Evolutionary conservation across 2,797 vertebrate species (phyloP).

Genomic region (Falco rusticolus): DNA sequence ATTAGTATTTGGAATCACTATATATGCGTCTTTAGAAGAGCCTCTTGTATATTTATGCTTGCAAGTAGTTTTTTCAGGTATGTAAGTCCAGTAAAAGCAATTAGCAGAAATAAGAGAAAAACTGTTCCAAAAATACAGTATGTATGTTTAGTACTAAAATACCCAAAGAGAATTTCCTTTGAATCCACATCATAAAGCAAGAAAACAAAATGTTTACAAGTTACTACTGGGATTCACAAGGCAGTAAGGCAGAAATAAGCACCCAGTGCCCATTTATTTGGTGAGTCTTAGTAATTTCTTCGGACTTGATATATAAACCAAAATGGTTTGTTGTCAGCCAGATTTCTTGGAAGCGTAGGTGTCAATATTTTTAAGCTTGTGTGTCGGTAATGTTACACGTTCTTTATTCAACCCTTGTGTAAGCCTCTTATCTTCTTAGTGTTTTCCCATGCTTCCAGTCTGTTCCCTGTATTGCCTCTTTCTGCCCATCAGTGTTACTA

Average conservation of each 20-base stretch:
- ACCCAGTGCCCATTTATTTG: not conserved
- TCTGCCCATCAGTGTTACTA: not conserved
- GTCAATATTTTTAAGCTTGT: not conserved
- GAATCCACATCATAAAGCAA: not conserved
- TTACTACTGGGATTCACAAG: not conserved
- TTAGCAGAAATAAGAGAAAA: not conserved
- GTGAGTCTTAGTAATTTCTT: not conserved
- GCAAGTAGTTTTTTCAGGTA: not conserved
- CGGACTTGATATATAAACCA: not conserved
- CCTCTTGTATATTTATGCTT: not conserved
- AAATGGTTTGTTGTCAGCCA: not conserved
- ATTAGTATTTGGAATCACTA: not conserved
- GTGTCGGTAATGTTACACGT: not conserved
- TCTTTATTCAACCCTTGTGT: not conserved
- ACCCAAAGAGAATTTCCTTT: not conserved
- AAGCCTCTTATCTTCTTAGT: not conserved
- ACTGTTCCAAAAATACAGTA: not conserved
- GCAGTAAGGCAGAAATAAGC: not conserved
- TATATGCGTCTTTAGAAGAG: not conserved
- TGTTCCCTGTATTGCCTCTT: not conserved
- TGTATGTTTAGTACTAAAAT: not conserved
- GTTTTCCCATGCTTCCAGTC: not conserved
- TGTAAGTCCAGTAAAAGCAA: not conserved
- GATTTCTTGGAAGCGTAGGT: not conserved
- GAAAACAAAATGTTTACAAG: not conserved